These are phyloP conservation scores for Scaeva pyrastri DNA, from an alignment of 2,888 invertebrate species.

Conservation along the genomic window DNA sequence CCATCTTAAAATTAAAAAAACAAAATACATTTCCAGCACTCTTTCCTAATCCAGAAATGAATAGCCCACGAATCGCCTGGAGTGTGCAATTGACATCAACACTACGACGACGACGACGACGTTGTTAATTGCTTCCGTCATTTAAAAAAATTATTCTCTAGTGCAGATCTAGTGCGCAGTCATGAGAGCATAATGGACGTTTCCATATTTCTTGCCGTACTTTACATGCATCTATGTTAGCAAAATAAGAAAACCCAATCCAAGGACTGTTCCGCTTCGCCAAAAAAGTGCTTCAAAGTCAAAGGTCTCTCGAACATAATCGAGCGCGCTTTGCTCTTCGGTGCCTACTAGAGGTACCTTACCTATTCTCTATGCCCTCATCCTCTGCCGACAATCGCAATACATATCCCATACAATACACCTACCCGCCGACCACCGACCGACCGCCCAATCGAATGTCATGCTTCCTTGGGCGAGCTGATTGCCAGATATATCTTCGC, in stretches of 20 bases:
- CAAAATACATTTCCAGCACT: background rate
- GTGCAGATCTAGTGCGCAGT: constrained; percentile 39
- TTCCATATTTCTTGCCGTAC: constrained; percentile 21
- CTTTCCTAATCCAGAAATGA: constrained; percentile 38
- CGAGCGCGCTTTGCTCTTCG: constrained; percentile 55
- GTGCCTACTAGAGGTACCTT: constrained; percentile 28
- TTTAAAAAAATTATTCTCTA: constrained; percentile 64
- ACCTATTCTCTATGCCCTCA: constrained; percentile 5
- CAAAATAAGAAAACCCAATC: constrained; percentile 34
- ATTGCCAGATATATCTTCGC: constrained; percentile 72
- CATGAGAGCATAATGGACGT: constrained; percentile 28
- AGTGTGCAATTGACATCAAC: constrained; percentile 68
- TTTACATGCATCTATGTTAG: constrained; percentile 17
- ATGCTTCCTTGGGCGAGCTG: constrained; percentile 58
- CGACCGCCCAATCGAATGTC: constrained; percentile 65
- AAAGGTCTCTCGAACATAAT: constrained; percentile 68
- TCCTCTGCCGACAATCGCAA: constrained; percentile 17
- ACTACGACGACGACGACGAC: constrained; percentile 55
- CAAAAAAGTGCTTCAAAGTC: constrained; percentile 67
- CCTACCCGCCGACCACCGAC: constrained; percentile 51
- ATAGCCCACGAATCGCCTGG: constrained; percentile 54
- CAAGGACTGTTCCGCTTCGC: constrained; percentile 57
- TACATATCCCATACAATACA: constrained; percentile 24
- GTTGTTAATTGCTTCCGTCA: constrained; percentile 73
- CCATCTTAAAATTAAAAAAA: background rate